phyloP scores from a whole-genome alignment of 2,113 vertebrate species.

The Crotophaga sulcirostris region DNA sequence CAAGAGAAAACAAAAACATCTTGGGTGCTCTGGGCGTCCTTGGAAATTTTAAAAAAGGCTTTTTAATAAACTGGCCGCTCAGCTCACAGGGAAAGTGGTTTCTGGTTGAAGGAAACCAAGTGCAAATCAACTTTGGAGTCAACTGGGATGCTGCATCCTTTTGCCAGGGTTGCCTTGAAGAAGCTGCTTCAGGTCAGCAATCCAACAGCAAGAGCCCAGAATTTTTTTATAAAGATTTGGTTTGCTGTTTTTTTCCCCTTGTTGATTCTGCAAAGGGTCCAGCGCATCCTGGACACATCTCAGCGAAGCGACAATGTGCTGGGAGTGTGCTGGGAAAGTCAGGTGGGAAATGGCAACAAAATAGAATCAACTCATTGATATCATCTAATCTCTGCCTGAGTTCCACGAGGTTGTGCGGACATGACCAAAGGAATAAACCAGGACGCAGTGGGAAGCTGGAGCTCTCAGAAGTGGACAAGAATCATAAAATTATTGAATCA shows the following conservation, averaged over 20 bases:
- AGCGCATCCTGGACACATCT: background rate
- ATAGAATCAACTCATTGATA: background rate
- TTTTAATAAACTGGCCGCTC: background rate
- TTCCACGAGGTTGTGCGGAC: background rate
- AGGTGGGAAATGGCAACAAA: background rate
- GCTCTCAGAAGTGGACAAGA: no score
- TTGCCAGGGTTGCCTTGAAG: background rate
- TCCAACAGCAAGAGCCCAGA: background rate
- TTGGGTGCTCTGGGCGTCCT: background rate
- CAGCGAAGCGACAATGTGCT: background rate
- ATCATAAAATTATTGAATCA: no score
- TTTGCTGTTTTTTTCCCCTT: background rate
- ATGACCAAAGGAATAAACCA: rapidly evolving
- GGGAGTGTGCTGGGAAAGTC: rapidly evolving
- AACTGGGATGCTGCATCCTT: background rate
- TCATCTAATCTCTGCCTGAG: background rate
- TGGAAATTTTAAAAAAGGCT: background rate
- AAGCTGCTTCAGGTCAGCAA: background rate
- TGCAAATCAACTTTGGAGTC: background rate
- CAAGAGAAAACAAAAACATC: rapidly evolving
- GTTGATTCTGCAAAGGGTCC: background rate
- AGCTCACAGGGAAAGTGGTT: background rate
- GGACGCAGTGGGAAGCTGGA: background rate
- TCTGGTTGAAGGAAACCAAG: background rate
- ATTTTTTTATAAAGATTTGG: background rate